These are phyloP conservation scores for Drosophila falleni DNA, from an alignment of 2,888 invertebrate genomes.

Conservation along the genomic window DNA sequence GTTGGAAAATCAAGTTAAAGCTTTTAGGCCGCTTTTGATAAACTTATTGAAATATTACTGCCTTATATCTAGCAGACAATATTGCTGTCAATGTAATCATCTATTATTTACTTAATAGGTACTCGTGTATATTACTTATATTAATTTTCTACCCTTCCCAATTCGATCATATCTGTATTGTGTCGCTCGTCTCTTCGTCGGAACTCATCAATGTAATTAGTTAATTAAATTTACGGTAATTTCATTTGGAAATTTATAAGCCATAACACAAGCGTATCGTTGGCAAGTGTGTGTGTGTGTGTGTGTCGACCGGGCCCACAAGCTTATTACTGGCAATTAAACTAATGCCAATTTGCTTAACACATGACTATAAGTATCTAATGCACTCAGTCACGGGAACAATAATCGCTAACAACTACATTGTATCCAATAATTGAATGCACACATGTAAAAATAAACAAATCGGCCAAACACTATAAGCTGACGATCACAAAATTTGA, in stretches of 20 bases:
- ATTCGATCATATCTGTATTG: not conserved
- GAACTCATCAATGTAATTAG: constrained; percentile 61
- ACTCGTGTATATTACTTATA: constrained; percentile 11
- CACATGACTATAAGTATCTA: constrained; percentile 17
- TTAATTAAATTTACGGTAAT: constrained; percentile 72
- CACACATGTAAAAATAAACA: constrained; percentile 38
- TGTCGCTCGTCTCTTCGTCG: not conserved
- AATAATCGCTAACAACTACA: constrained; percentile 17
- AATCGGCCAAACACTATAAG: not conserved
- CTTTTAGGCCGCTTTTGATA: constrained; percentile 13
- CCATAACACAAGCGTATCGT: constrained; percentile 35
- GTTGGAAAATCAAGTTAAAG: constrained; percentile 13
- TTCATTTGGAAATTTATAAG: constrained; percentile 58
- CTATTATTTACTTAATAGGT: constrained; percentile 14
- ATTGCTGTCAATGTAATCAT: constrained; percentile 14
- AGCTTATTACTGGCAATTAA: constrained; percentile 65
- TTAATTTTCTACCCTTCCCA: not conserved
- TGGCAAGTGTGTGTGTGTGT: not conserved
- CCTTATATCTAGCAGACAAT: not conserved
- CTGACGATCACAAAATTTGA: not conserved
- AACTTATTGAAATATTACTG: constrained; percentile 17
- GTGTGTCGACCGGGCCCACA: constrained; percentile 13
- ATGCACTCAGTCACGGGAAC: constrained; percentile 6
- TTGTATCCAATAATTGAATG: constrained; percentile 45
- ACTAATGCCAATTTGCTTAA: constrained; percentile 68